Base-by-base conservation (phyloP, 2,797 vertebrate genomes). In the Arvicola amphibius region DNA sequence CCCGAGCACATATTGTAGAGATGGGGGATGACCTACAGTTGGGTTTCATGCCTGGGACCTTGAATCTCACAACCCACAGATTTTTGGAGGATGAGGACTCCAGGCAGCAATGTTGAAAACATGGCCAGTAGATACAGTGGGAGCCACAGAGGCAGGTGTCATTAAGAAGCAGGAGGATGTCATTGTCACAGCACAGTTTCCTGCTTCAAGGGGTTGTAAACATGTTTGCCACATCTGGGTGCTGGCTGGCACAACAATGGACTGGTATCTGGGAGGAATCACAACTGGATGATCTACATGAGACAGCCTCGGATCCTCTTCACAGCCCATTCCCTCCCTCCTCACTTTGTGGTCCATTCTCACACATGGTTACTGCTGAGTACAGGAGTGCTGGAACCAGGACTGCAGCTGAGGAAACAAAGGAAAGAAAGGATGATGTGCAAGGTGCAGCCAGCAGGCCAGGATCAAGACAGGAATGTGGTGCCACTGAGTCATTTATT, bases 91-190 rank as follows among this genome's bases (percentile, higher is more conserved):
- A 43, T 11, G 13, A 0, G 1, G 63, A 53, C 51, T 79, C 78
- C 2, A 43, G 79, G 25, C 61, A 94, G 63, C 92, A 94, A 51
- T 71, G 95, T 69, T 88, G 69, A 43, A 96, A 94, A 84, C 95
- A 94, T 40, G 92, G 95, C 69, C 77, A 91, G 88, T 56, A 94
- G 40, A 51, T 14, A 37, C 78, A 88, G 51, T 1, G 32, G 65
- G 29, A 51, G 27, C 59, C 88, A 11, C 92, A 88, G n/a, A 76
- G 59, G 25, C 21, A 29, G 10, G 89, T 88, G 8, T 10, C 16
- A 29, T 88, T 56, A n/a, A 91, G n/a, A 25, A 71, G 19, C 34
- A 88, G 69, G 78, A 46, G 29, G 69, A 25, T 51, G 71, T 76
- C 19, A 25, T 76, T 2, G 11, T 76, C 27, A 63, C 71, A 77